Conservation (phyloP, 2,113 vertebrate genomes). For the Oncorhynchus nerka region DNA sequence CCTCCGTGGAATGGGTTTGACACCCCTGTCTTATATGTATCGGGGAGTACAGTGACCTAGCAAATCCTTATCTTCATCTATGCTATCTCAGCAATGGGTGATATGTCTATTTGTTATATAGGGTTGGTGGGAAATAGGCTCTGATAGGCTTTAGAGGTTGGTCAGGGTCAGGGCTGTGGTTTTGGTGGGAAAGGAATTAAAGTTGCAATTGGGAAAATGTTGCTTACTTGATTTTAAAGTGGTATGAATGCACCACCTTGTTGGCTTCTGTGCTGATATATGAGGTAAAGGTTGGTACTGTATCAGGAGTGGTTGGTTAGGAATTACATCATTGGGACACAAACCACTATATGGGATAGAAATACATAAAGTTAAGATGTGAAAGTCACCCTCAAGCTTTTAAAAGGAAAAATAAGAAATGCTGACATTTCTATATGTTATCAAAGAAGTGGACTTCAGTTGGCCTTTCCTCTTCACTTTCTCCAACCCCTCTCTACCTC, state of each 20-base stretch:
- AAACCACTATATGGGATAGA: not conserved
- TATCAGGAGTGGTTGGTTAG: not conserved
- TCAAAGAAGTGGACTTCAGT: conserved; percentile 1
- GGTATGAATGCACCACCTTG: not conserved
- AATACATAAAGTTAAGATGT: not conserved
- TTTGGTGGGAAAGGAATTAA: not conserved
- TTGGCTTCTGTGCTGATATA: not conserved
- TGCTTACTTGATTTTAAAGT: not conserved
- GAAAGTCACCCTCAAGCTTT: not conserved
- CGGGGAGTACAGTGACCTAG: conserved; percentile 41
- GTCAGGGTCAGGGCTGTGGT: not conserved
- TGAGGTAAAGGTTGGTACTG: not conserved
- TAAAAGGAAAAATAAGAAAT: not conserved
- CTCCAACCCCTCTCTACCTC: not conserved
- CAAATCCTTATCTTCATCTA: conserved; percentile 39
- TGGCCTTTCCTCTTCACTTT: not conserved
- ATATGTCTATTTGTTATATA: not conserved
- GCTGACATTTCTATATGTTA: conserved; percentile 13
- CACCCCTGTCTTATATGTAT: conserved; percentile 61
- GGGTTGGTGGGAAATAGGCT: not conserved
- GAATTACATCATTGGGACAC: not conserved
- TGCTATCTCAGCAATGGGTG: conserved; percentile 26
- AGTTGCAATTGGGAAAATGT: not conserved
- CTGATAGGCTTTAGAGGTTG: not conserved
- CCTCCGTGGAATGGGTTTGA: conserved; percentile 52